Percentiles rank a stretch among this genome's conserved stretches.
These are phyloP conservation scores for Theonella swinhoei DNA, from an alignment of 37 sponge, comb jelly and placozoan genomes.

Conservation along the genomic window DNA sequence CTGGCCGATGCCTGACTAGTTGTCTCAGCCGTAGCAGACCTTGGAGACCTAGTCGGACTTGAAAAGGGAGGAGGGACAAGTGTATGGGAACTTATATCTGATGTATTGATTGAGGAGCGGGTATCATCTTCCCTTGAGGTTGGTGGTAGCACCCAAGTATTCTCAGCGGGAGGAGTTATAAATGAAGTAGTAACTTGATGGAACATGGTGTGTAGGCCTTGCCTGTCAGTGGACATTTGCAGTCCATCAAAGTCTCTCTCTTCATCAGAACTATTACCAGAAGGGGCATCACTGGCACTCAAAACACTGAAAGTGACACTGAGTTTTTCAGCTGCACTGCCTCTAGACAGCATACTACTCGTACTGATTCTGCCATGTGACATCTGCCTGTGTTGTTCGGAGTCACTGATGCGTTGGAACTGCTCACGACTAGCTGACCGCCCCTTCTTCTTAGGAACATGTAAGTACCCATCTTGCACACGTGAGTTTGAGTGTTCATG, in stretches of 20 bases:
- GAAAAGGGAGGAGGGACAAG: not conserved
- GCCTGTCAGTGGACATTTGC: not conserved
- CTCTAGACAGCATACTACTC: not conserved
- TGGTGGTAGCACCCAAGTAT: not conserved
- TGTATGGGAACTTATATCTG: not conserved
- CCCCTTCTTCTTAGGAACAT: not conserved
- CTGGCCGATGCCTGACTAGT: not conserved
- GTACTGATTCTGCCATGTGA: not conserved
- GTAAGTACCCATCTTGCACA: not conserved
- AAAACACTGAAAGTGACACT: conserved; percentile 41
- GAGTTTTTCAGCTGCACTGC: conserved; percentile 12
- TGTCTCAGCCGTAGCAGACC: not conserved
- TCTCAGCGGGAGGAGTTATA: not conserved
- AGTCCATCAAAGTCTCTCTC: not conserved
- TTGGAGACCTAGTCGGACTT: conserved; percentile 15
- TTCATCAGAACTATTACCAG: not conserved
- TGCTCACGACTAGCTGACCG: not conserved
- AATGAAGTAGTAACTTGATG: not conserved
- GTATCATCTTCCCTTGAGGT: not conserved
- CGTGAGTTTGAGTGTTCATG: not conserved
- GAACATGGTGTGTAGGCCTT: not conserved
- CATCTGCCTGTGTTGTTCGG: not conserved
- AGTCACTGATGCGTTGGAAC: not conserved
- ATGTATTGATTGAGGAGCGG: not conserved
- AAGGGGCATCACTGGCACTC: not conserved